phyloP scores from a whole-genome alignment of 2,888 invertebrate species.

The Onthophagus sagittarius region DNA sequence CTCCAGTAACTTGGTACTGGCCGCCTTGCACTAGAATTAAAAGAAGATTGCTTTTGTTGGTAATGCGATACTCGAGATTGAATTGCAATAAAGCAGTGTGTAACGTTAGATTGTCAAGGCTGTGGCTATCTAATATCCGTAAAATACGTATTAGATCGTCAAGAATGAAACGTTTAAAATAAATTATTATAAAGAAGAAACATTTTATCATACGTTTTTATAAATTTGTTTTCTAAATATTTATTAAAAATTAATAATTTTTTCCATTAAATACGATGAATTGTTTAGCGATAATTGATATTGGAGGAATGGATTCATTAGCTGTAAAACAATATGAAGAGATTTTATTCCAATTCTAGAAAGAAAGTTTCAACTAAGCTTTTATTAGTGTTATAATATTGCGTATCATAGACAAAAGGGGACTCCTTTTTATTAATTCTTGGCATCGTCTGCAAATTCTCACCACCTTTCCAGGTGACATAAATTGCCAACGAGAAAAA shows the following conservation, averaged over 20 bases:
- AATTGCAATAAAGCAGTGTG: neutral
- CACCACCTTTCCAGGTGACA: neutral
- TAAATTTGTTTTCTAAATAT: too few relatives aligned
- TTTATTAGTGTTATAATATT: neutral
- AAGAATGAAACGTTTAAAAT: neutral
- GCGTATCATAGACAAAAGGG: neutral
- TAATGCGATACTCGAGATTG: neutral
- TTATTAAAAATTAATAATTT: too few relatives aligned
- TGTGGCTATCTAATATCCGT: neutral
- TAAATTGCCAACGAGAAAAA: neutral
- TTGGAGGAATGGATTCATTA: too few relatives aligned
- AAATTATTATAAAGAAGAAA: too few relatives aligned
- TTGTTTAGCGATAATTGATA: too few relatives aligned
- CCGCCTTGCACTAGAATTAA: conserved; percentile 54
- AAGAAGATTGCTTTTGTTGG: conserved; percentile 8
- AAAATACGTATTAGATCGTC: neutral
- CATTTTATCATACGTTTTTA: too few relatives aligned
- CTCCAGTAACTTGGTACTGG: conserved; percentile 53
- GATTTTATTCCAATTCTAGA: too few relatives aligned
- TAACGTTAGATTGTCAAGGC: neutral
- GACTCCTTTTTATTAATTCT: neutral
- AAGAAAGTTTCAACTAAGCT: too few relatives aligned
- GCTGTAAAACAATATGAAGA: too few relatives aligned
- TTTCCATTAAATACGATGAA: too few relatives aligned
- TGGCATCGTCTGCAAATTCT: neutral